Base-by-base conservation (phyloP, 2,888 invertebrate species). In the Hypomecis atomaria region DNA sequence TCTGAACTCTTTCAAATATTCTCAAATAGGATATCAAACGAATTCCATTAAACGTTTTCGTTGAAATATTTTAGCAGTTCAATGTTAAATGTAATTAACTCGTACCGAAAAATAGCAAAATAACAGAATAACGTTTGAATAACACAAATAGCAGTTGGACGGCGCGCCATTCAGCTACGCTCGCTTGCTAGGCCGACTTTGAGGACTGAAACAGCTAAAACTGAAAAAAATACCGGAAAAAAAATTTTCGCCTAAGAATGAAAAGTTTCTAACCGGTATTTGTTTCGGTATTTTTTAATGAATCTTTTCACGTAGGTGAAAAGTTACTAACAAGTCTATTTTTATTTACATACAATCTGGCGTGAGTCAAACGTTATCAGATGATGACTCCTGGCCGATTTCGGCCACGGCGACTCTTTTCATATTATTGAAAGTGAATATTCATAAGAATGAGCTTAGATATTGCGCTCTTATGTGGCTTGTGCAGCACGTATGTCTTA, bases 131-230 rank as follows among this genome's bases (percentile, higher is more conserved):
- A 45, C 36, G 59, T 66, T 67, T 65, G 54, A 71, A 67, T 69
- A 71, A 59, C 63, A 61, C 59, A 69, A 68, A 66, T 68, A 65
- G 61, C 47, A 52, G 45, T 60, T 8, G 44, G 49, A 59, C 61
- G 49, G 54, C 62, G 45, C 62, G 67, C 73, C 65, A 74, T 78
- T 75, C 75, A 71, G 66, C 50, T 59, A 55, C 59, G 62, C 10
- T 60, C 48, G 55, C 50, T 50, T 37, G 36, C 56, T 36, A n/a
- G 34, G 38, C 37, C 23, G 37, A 2, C 48, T 11, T 10, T 8
- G 7, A 47, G 40, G 63, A 54, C 48, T 13, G 49, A 49, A 43
- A 6, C 13, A n/a, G 10, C 4, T 52, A 23, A 0, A 23, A 45
- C 6, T n/a, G 44, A 4, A 44, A 40, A 42, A 45, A 34, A 42